phyloP scores from a whole-genome alignment of 2,888 invertebrate species.

The Spatulosminthurus flaviceps region DNA sequence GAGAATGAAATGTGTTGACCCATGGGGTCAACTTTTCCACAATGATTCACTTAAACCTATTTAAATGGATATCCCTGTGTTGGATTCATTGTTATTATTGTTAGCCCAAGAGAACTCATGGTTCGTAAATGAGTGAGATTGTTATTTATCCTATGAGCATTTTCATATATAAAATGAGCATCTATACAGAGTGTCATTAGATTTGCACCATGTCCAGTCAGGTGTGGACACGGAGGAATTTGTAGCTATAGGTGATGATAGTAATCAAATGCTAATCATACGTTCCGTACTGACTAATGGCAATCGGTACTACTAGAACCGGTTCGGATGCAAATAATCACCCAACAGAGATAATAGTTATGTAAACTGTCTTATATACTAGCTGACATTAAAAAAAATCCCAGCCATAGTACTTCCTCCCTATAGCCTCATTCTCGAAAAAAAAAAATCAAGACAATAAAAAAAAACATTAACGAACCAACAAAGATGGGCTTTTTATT shows the following conservation, averaged over 20 bases:
- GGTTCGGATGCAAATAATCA: conserved; percentile 22
- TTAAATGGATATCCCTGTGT: not conserved
- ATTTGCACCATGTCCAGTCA: not conserved
- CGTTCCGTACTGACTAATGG: conserved; percentile 12
- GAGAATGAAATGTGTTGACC: not conserved
- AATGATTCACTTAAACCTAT: not conserved
- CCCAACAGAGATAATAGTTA: conserved; percentile 1
- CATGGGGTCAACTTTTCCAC: not conserved
- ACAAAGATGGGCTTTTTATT: too few species aligned
- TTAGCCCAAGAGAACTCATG: not conserved
- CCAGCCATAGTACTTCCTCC: too few species aligned
- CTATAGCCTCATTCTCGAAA: too few species aligned
- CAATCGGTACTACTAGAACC: conserved; percentile 5
- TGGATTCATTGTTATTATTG: not conserved
- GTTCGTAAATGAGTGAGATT: not conserved
- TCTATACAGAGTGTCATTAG: conserved; percentile 7
- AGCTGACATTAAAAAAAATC: not conserved
- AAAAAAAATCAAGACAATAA: too few species aligned
- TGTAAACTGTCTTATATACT: not conserved
- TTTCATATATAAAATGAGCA: too few species aligned
- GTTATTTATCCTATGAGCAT: too few species aligned
- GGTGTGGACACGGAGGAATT: conserved; percentile 26
- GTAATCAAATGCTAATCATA: conserved; percentile 25
- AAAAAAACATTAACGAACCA: too few species aligned
- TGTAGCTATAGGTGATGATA: not conserved